Evolutionary conservation across 2,797 vertebrate genomes (phyloP).

Genomic region (Dallia pectoralis): DNA sequence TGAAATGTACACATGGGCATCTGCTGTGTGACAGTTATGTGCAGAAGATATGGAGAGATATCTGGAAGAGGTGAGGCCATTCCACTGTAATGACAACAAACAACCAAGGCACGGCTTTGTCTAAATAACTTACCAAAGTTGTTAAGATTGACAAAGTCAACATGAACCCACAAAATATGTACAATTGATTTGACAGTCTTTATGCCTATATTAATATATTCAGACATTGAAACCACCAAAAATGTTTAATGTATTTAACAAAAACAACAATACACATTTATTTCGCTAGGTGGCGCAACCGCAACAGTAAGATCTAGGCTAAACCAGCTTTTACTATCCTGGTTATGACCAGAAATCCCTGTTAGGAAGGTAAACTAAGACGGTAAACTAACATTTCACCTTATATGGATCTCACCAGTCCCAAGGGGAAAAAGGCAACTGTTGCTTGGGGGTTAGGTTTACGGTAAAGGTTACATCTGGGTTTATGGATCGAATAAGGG

Average conservation of each 20-base stretch:
- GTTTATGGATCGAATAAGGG: too few species aligned
- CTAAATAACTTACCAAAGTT: neutral
- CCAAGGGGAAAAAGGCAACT: too few species aligned
- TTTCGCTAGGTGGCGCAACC: neutral
- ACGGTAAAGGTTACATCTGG: too few species aligned
- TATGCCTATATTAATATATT: neutral
- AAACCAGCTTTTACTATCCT: too few species aligned
- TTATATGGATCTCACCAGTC: too few species aligned
- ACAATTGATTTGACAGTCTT: neutral
- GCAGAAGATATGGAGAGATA: too few species aligned
- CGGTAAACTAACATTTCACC: too few species aligned
- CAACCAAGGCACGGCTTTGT: neutral
- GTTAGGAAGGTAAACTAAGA: too few species aligned
- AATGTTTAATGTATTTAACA: neutral
- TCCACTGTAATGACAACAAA: neutral
- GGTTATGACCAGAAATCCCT: too few species aligned
- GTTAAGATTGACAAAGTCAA: neutral
- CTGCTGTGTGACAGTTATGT: slow-evolving; percentile 2
- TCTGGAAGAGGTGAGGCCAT: neutral
- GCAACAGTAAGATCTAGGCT: neutral
- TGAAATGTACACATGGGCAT: neutral
- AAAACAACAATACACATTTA: neutral
- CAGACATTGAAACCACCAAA: neutral
- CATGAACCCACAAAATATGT: neutral
- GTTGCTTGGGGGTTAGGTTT: too few species aligned